Base-by-base conservation (phyloP, 1,140 invertebrate genomes). In the Argopecten irradians region DNA sequence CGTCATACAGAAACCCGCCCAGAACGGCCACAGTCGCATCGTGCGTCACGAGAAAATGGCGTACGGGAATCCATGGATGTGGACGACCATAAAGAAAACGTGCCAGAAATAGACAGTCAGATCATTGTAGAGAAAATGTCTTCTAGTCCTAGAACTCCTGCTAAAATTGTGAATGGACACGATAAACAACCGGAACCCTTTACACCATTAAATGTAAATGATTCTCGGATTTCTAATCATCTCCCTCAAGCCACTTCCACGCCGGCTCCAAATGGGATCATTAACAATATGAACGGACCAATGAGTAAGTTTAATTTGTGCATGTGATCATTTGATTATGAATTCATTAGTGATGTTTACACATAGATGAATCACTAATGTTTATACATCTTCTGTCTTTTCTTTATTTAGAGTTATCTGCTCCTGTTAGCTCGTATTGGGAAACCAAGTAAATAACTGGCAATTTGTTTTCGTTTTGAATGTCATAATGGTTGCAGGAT, bases 221-320 rank as follows among this genome's bases (percentile, higher is more conserved):
- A 90, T 84, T 89, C 91, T 0, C 36, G 71, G 82, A 91, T 87
- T 34, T 84, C 82, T 14, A 84, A 92, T 82, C 90, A 92, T 55
- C 82, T 90, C 22, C 92, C 92, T 34, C 92, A 92, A 84, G 92
- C 92, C 0, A 92, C 93, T 28, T 93, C 93, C 35, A 93, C 93
- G 8, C 93, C 93, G 34, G 91, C 92, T n/a, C 87, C 89, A 13
- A 93, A 92, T 35, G 92, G 92, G 28, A 83, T 92, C 16, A 86
- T 92, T 19, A 91, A 87, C 85, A 90, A 91, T 1, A 90, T 90
- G 87, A 87, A 90, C 16, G 87, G 84, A 55, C 55, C 86, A 33
- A 46, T 89, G 34, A 85, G 89, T 89, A 85, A 85, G 86, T 87
- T n/a, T 46, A 19, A 19, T 85, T 1, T n/a, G 13, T 34, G 9